Base-by-base conservation (phyloP, 2,797 vertebrate species). In the Amblyopsis hoosieri region DNA sequence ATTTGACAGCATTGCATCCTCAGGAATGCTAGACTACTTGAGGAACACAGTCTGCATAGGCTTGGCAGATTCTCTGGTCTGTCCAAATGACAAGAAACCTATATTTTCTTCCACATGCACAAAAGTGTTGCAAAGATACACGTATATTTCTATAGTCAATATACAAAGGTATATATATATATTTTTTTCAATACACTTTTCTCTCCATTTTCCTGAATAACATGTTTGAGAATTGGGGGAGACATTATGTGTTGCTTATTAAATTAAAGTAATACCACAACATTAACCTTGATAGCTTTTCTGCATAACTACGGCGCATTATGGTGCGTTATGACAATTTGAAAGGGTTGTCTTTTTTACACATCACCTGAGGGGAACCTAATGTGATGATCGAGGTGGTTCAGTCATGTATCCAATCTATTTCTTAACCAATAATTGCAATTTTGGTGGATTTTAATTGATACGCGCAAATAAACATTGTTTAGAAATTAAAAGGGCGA, bases 21-120 rank as follows among this genome's bases (percentile, higher is more conserved):
- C 70, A 88, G 91, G 93, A 94, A 95, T 95, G 92, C 87, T 84
- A 85, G 85, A 86, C 91, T 85, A 84, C 89, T 93, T 89, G 87
- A 87, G 87, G 90, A 85, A 81, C 86, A 90, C 83, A 77, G 72
- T 74, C 76, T 75, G 79, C 75, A 59, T 72, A 60, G 73, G 19
- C 75, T 80, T 64, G 82, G 76, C 81, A 80, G 78, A 23, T 71
- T 83, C 84, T 89, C 84, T 76, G 78, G 84, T 51, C 76, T 31
- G 67, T 71, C 70, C 64, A 76, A 75, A 63, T 67, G 78, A 55
- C 4, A 47, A 52, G n/a, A 71, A 66, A 65, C 47, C 60, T 23
- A 42, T 42, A 2, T 6, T 52, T 5, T 54, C 67, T 33, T 57
- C 46, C 61, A 56, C 10, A 54, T 1, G 37, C 56, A 31, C 60